Evolutionary conservation across 1,140 invertebrate species (phyloP).

Genomic region (Caenorhabditis remanei): DNA sequence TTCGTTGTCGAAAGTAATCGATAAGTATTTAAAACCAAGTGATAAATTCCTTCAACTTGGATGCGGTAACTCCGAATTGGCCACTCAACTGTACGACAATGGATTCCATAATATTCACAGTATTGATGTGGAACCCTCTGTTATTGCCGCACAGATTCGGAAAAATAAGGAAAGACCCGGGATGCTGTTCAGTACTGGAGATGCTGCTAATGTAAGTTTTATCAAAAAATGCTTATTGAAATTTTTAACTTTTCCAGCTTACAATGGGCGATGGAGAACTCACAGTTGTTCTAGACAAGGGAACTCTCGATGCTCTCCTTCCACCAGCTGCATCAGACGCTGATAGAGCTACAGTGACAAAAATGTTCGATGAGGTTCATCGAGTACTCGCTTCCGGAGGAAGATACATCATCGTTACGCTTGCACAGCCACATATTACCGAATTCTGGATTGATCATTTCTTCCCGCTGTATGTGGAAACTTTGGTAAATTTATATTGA

Average conservation of each 20-base stretch:
- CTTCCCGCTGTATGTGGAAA: slow-evolving; percentile 12
- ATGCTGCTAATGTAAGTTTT: slow-evolving; percentile 68
- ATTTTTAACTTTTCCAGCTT: slow-evolving; percentile 3
- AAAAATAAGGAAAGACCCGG: slow-evolving; percentile 67
- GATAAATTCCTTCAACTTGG: slow-evolving; percentile 75
- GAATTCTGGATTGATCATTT: slow-evolving; percentile 67
- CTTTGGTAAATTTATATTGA: neutral
- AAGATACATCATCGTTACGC: slow-evolving; percentile 71
- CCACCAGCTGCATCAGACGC: slow-evolving; percentile 61
- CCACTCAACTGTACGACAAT: slow-evolving; percentile 76
- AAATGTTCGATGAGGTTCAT: slow-evolving; percentile 69
- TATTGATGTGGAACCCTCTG: slow-evolving; percentile 71
- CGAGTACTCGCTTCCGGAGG: slow-evolving; percentile 59
- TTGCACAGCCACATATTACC: slow-evolving; percentile 73
- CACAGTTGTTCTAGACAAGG: slow-evolving; percentile 73
- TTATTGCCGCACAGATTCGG: slow-evolving; percentile 68
- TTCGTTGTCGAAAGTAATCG: slow-evolving; percentile 68
- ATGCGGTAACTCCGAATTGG: slow-evolving; percentile 74
- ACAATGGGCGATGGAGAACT: neutral
- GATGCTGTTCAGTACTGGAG: slow-evolving; percentile 67
- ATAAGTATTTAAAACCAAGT: slow-evolving; percentile 71
- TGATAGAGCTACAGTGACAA: slow-evolving; percentile 57
- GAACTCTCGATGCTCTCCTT: slow-evolving; percentile 74
- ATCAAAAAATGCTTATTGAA: neutral
- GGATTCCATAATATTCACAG: slow-evolving; percentile 71